These are phyloP conservation scores for Rhinichthys osculus DNA, from an alignment of 2,797 vertebrate genomes.

Conservation along the genomic window DNA sequence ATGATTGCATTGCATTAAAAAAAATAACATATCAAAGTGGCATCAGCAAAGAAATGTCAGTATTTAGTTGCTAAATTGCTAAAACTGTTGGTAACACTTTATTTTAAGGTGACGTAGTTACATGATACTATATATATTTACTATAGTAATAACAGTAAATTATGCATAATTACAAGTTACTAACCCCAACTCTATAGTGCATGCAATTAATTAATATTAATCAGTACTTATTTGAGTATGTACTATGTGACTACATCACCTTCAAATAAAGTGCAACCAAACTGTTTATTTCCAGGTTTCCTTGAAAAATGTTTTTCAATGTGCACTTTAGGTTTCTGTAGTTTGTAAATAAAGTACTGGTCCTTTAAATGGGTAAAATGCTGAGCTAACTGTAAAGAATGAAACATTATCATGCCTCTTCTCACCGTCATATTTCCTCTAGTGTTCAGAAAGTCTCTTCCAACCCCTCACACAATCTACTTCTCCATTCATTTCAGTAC, in stretches of 20 bases:
- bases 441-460: slow-evolving; percentile 31
- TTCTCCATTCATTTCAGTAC: slow-evolving; percentile 25
- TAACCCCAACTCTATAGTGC: no score
- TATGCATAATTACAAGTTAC: no score
- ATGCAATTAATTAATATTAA: no score
- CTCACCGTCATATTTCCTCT: slow-evolving; percentile 75
- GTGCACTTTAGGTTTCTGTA: neutral
- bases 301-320: neutral
- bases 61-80: neutral
- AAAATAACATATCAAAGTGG: neutral
- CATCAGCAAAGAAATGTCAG: neutral
- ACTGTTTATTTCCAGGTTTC: neutral
- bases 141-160: no score
- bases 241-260: no score
- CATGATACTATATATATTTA: no score
- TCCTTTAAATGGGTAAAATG: slow-evolving; percentile 4
- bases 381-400: slow-evolving; percentile 56
- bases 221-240: no score
- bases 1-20: neutral
- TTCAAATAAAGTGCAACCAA: no score
- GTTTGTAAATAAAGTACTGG: slow-evolving; percentile 20
- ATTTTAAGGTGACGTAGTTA: no score
- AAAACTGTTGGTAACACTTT: neutral
- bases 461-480: neutral
- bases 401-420: slow-evolving; percentile 46